phyloP scores from a whole-genome alignment of 2,113 vertebrate genomes.

The Atrichornis clamosus region DNA sequence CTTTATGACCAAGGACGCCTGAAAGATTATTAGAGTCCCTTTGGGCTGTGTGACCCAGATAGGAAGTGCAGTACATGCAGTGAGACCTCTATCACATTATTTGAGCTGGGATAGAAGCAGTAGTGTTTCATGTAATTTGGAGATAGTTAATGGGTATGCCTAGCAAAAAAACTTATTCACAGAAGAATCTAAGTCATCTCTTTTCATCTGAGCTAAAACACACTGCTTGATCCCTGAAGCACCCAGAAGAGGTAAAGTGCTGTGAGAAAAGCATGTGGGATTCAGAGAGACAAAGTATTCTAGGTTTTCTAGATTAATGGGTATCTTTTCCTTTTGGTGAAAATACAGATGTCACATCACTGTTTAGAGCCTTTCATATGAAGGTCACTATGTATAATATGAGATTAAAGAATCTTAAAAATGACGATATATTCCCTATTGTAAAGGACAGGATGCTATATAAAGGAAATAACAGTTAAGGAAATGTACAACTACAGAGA shows the following conservation, averaged over 20 bases:
- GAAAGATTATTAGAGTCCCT: neutral
- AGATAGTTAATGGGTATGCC: neutral
- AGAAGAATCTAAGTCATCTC: neutral
- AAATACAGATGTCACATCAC: neutral
- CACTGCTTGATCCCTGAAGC: neutral
- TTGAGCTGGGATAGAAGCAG: neutral
- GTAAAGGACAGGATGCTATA: neutral
- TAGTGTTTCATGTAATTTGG: neutral
- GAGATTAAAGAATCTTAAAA: neutral
- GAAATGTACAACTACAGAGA: neutral
- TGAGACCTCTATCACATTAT: neutral
- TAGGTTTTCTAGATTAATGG: neutral
- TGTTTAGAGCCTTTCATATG: neutral
- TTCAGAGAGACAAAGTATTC: neutral
- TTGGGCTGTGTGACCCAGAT: neutral
- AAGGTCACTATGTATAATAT: neutral
- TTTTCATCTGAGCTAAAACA: neutral
- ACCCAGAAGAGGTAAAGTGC: neutral
- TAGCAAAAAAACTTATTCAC: neutral
- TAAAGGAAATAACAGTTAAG: neutral
- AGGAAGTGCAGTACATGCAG: neutral
- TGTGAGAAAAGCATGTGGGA: neutral
- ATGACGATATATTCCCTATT: neutral
- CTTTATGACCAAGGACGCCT: neutral
- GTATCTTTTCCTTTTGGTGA: neutral